These are phyloP conservation scores for Platynereis dumerilii DNA, from an alignment of 2,888 invertebrate genomes.

Conservation along the genomic window DNA sequence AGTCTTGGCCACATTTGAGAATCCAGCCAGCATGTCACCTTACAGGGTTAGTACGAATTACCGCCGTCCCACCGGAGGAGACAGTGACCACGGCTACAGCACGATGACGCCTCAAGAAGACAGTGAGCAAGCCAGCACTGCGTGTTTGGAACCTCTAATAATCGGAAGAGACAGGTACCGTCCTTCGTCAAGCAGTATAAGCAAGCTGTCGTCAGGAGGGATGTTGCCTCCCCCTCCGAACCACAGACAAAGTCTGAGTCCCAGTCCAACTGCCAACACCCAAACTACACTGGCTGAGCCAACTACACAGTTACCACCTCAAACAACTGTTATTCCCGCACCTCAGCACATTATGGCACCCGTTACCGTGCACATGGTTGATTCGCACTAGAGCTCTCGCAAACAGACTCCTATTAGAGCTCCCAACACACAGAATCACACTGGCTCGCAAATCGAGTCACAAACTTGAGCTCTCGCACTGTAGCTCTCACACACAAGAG, in stretches of 20 bases:
- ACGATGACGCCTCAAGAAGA: conserved; percentile 51
- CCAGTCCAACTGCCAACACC: conserved; percentile 52
- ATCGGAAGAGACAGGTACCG: conserved; percentile 58
- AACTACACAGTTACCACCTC: conserved; percentile 42
- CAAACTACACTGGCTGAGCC: conserved; percentile 47
- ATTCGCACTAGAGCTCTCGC: conserved; percentile 64
- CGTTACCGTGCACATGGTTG: conserved; percentile 92
- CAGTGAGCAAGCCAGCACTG: conserved; percentile 61
- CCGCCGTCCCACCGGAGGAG: conserved; percentile 74
- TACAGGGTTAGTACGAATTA: conserved; percentile 86
- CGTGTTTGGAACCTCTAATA: conserved; percentile 58
- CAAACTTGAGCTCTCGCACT: too few species aligned
- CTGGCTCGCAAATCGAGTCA: too few species aligned
- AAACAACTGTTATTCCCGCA: conserved; percentile 47
- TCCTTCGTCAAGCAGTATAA: conserved; percentile 43
- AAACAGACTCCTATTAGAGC: not conserved
- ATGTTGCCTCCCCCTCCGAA: conserved; percentile 53
- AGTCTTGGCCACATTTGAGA: conserved; percentile 61
- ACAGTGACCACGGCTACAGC: conserved; percentile 86
- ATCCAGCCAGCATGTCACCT: conserved; percentile 80
- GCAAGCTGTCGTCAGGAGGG: conserved; percentile 28
- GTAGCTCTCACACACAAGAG: too few species aligned
- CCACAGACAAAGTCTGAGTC: conserved; percentile 55
- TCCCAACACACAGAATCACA: too few species aligned
- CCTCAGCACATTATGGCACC: conserved; percentile 77